Evolutionary conservation across 2,888 invertebrate species (phyloP).

Genomic region (Lithophane leautieri): DNA sequence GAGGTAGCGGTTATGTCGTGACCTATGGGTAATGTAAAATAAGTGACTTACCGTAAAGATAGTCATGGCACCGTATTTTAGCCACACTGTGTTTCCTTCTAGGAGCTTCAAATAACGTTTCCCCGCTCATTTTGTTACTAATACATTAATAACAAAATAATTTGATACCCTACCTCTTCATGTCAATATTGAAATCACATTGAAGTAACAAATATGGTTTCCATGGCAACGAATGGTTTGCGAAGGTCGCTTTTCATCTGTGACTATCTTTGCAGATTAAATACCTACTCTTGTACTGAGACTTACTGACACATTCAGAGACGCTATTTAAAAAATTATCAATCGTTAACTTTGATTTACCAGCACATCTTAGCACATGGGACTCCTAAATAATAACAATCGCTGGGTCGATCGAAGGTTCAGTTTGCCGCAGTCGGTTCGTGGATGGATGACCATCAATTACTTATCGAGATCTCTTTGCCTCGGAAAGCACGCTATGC

Average conservation of each 20-base stretch:
- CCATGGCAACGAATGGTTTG: constrained; percentile 11
- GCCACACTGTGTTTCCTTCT: constrained; percentile 66
- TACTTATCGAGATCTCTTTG: too few relatives aligned
- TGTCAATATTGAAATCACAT: constrained; percentile 8
- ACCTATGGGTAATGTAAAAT: too few relatives aligned
- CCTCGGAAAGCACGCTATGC: too few relatives aligned
- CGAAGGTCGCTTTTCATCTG: constrained; percentile 16
- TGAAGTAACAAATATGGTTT: constrained; percentile 28
- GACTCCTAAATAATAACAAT: too few relatives aligned
- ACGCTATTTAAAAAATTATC: not conserved
- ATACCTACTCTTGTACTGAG: not conserved
- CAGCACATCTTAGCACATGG: too few relatives aligned
- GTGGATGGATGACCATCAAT: too few relatives aligned
- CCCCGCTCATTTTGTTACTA: constrained; percentile 75
- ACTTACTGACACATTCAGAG: not conserved
- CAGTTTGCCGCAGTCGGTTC: too few relatives aligned
- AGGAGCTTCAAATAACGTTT: constrained; percentile 72
- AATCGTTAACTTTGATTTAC: not conserved
- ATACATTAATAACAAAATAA: constrained; percentile 1
- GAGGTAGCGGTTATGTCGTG: too few relatives aligned
- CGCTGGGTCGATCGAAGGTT: too few relatives aligned
- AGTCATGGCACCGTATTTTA: constrained; percentile 82
- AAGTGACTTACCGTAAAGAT: constrained; percentile 82
- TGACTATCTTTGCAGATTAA: constrained; percentile 27
- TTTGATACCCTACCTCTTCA: not conserved